Evolutionary conservation across 2,797 vertebrate genomes (phyloP), one percentile per base, ranked within the genome.

Genomic region (Florisuga fusca): DNA sequence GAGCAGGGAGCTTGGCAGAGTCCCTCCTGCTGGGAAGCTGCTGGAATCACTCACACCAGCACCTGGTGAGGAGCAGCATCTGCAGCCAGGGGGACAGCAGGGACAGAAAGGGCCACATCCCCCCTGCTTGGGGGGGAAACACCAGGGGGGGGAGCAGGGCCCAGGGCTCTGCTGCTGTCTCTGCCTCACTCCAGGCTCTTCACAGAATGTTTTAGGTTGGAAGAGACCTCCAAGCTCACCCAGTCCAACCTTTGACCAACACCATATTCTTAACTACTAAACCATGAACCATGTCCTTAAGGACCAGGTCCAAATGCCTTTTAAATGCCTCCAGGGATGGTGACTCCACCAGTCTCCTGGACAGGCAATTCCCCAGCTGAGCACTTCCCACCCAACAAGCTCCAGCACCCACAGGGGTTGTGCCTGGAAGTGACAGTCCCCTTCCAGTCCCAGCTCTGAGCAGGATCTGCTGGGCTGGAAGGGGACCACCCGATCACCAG

Each of bases 1-100:
- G 94, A 90, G 0, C 55, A 36, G 10, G 11, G 48, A 78, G 93
- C 94, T 91, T 90, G 94, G 95, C 94, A 82, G 86, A 58, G 83
- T 1, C 57, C 71, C 34, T 48, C 0, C 38, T 41, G 38, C 38
- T 41, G 38, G 38, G 38, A 41, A 41, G 38, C 38, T 78, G 87
- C 89, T 54, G 61, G 9, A n/a, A 33, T 81, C 93, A 88, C 75
- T 88, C 91, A 61, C 61, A 54, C 6, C 7, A 2, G 91, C 92
- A 87, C 94, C 94, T 85, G 0, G 53, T 31, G 12, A 25, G 54
- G 33, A 87, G 68, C 85, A 79, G 90, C 3, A 0, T 51, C 46
- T 15, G 21, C 59, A 48, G 74, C 59, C 26, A 1, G 22, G 20
- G 36, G 73, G 46, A 19, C 4, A 3, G 57, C 59, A n/a, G 76